Conservation (phyloP, 2,797 vertebrate genomes). For the Sebastes jordani region DNA sequence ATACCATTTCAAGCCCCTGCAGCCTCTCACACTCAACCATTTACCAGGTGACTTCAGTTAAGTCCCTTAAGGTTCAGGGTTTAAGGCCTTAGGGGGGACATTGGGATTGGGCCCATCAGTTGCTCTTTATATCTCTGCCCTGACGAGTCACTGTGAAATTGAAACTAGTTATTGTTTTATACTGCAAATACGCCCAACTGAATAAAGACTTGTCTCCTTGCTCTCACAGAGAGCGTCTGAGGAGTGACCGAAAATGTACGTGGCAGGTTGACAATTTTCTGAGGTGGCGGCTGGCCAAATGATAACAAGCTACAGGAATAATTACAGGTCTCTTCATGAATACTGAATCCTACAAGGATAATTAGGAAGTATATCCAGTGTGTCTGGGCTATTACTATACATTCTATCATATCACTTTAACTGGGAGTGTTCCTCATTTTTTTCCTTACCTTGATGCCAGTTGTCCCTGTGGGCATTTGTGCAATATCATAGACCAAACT, state of each 20-base stretch:
- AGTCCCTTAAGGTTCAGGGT: too few species aligned
- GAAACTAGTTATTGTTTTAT: neutral
- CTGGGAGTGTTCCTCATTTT: rapidly evolving
- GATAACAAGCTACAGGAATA: neutral
- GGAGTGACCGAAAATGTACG: neutral
- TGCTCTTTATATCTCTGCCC: neutral
- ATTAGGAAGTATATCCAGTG: neutral
- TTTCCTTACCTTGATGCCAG: constrained; percentile 91
- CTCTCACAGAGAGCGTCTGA: too few species aligned
- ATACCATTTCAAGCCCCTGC: too few species aligned
- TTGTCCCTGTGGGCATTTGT: constrained; percentile 92
- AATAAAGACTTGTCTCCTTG: neutral
- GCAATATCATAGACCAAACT: constrained; percentile 92
- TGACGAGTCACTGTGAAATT: neutral
- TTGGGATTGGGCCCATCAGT: neutral
- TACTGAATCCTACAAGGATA: neutral
- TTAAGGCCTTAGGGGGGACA: too few species aligned
- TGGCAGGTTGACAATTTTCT: neutral
- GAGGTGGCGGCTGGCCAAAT: neutral
- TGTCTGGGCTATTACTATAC: neutral
- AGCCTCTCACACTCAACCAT: too few species aligned
- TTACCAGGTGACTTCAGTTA: too few species aligned
- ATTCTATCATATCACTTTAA: neutral
- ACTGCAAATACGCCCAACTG: neutral
- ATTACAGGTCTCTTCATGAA: neutral